These are phyloP conservation scores for Phalera bucephala DNA, from an alignment of 2,888 invertebrate genomes.

Conservation along the genomic window DNA sequence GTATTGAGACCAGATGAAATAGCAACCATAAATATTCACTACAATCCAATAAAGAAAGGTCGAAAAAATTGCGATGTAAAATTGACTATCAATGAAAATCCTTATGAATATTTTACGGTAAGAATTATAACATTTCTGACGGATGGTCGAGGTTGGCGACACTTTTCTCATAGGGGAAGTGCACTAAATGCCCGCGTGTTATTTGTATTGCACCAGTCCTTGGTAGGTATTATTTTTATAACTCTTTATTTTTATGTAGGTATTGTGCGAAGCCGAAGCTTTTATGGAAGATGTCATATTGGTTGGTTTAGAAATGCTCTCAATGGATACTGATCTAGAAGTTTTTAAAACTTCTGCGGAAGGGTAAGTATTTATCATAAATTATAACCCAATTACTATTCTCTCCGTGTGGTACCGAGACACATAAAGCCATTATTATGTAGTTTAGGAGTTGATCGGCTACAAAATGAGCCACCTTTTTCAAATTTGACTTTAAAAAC, in stretches of 20 bases:
- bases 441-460: too few relatives aligned
- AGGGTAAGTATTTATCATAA: constrained; percentile 41
- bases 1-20: constrained; percentile 49
- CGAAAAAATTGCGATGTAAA: constrained; percentile 59
- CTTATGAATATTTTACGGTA: constrained; percentile 70
- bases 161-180: not conserved
- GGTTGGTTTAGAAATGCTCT: constrained; percentile 67
- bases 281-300: constrained; percentile 75
- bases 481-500: too few relatives aligned
- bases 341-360: constrained; percentile 43
- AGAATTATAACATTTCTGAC: constrained; percentile 10
- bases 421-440: too few relatives aligned
- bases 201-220: too few relatives aligned
- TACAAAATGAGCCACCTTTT: too few relatives aligned
- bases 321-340: constrained; percentile 67
- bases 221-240: too few relatives aligned
- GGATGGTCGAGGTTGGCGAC: not conserved
- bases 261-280: constrained; percentile 70
- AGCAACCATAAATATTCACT: constrained; percentile 49
- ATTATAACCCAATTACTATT: too few relatives aligned
- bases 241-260: constrained; percentile 40
- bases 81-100: constrained; percentile 61
- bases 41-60: constrained; percentile 62
- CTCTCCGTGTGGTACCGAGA: too few relatives aligned
- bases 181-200: too few relatives aligned